Evolutionary conservation across 2,888 invertebrate species (phyloP).

Genomic region (Lycaena phlaeas): DNA sequence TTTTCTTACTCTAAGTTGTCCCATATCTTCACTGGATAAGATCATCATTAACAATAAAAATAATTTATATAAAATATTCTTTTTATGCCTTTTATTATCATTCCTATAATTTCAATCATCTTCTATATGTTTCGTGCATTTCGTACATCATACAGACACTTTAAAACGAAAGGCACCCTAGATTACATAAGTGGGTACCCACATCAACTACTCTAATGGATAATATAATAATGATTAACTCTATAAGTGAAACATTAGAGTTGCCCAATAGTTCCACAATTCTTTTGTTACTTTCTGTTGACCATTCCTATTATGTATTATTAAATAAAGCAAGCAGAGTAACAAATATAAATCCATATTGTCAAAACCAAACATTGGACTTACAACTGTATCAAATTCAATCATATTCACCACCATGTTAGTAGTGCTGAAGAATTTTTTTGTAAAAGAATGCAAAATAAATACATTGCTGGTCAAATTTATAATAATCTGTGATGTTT

Average conservation of each 20-base stretch:
- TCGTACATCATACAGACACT: conserved; percentile 86
- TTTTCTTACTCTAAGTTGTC: conserved; percentile 66
- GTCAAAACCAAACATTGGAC: no score
- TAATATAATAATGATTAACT: conserved; percentile 65
- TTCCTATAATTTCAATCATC: conserved; percentile 71
- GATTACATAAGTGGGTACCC: conserved; percentile 68
- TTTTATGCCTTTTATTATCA: conserved; percentile 43
- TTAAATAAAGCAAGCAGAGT: no score
- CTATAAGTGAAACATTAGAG: conserved; percentile 49
- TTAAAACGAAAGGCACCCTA: conserved; percentile 69
- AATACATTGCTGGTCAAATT: not conserved
- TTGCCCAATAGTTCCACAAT: conserved; percentile 40
- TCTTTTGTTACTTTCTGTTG: conserved; percentile 43
- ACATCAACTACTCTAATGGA: conserved; percentile 69
- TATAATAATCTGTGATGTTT: not conserved
- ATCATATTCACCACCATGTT: no score
- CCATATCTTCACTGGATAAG: conserved; percentile 60
- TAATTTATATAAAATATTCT: conserved; percentile 64
- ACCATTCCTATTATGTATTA: conserved; percentile 22
- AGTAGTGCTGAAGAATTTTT: no score
- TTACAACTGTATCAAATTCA: no score
- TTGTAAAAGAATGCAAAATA: no score
- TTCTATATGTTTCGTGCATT: conserved; percentile 92
- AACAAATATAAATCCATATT: no score
- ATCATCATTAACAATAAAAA: conserved; percentile 60